A percentile compares a stretch with the other conserved stretches of the same genome.
Evolutionary conservation across 2,888 invertebrate genomes (phyloP).

Genomic region (Temnothorax ravouxi): DNA sequence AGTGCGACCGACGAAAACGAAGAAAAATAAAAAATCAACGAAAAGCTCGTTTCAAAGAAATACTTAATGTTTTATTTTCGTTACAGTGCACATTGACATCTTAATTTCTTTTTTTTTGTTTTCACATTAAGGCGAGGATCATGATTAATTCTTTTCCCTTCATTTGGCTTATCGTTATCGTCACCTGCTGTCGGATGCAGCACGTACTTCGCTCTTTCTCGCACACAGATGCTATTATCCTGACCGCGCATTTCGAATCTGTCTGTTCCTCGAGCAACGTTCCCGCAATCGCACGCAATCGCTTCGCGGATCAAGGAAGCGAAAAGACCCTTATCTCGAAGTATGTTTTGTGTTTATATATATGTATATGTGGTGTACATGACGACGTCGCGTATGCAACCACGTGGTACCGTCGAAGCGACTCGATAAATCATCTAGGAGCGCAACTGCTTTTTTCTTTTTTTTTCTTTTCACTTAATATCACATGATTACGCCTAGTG

Average conservation of each 20-base stretch:
- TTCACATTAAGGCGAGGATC: constrained; percentile 68
- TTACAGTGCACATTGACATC: constrained; percentile 72
- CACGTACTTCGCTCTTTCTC: constrained; percentile 41
- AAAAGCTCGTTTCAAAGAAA: constrained; percentile 58
- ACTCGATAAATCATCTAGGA: constrained; percentile 75
- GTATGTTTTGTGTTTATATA: neutral
- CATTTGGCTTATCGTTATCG: constrained; percentile 31
- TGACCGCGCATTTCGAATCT: neutral
- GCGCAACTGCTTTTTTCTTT: constrained; percentile 60
- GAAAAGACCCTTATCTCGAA: constrained; percentile 24
- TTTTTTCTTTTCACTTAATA: constrained; percentile 76
- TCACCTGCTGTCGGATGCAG: constrained; percentile 24
- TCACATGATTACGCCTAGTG: constrained; percentile 83
- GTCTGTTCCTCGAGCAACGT: constrained; percentile 8
- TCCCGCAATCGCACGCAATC: constrained; percentile 25
- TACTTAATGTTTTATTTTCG: constrained; percentile 65
- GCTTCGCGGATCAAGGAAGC: constrained; percentile 39
- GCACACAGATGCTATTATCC: neutral
- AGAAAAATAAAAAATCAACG: constrained; percentile 52
- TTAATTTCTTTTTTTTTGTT: constrained; percentile 39
- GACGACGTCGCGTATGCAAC: constrained; percentile 18
- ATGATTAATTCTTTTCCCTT: constrained; percentile 56
- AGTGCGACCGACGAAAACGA: constrained; percentile 16
- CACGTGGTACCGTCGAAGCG: constrained; percentile 64
- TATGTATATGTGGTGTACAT: neutral